A percentile compares a stretch with the other conserved stretches of the same genome.
phyloP scores from a whole-genome alignment of 1,140 invertebrate species.

The Acyrthosiphon pisum region DNA sequence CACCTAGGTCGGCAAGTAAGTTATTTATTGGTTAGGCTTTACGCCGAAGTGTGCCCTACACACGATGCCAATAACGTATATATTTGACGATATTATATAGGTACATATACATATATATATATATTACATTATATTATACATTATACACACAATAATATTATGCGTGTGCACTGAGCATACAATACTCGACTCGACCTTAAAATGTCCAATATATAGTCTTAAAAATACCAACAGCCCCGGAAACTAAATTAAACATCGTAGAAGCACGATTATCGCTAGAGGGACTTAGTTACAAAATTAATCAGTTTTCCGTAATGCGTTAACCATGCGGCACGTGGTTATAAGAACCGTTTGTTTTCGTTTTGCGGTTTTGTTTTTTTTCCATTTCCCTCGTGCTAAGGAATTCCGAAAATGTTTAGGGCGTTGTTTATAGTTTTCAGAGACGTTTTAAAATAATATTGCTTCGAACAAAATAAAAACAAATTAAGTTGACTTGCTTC shows the following conservation, averaged over 20 bases:
- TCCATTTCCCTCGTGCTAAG: neutral
- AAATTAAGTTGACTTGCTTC: neutral
- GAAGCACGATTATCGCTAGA: neutral
- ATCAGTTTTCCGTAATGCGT: neutral
- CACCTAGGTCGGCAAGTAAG: neutral
- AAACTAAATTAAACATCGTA: neutral
- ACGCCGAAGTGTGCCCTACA: neutral
- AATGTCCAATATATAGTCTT: neutral
- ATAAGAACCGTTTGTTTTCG: constrained; percentile 7
- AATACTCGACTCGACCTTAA: neutral
- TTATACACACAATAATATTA: neutral
- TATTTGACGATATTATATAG: neutral
- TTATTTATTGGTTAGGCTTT: neutral
- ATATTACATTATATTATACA: too few relatives aligned
- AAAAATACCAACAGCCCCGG: neutral
- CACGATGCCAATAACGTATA: neutral
- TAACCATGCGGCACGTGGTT: neutral
- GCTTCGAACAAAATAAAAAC: neutral
- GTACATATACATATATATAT: neutral
- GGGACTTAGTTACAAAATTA: neutral
- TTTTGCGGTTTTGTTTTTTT: neutral
- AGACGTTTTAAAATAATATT: neutral
- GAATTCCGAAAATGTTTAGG: neutral
- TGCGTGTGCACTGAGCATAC: neutral
- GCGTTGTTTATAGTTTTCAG: neutral